Evolutionary conservation across 1,140 invertebrate species (phyloP), one percentile per base, ranked within the genome.

Genomic region (Drosophila cardini): DNA sequence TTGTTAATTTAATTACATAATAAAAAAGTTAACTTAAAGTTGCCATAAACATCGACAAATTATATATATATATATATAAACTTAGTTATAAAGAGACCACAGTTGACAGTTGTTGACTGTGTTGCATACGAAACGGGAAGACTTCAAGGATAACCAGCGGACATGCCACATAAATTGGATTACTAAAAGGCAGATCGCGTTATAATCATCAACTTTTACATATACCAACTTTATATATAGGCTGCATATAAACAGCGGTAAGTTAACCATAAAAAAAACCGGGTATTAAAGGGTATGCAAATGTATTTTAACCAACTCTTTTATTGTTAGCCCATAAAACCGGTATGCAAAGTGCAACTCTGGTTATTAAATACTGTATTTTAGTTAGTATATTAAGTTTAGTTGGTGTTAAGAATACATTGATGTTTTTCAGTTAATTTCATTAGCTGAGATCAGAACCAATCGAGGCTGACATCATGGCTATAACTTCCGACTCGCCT

Each of bases 141-240:
- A 87, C 72, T 74, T 79, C 83, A 87, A 87, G 83, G 83, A 87
- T 87, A 87, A 87, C 84, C 83, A 89, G 83, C 83, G 89, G 83
- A 83, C 76, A 87, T 87, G 83, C 80, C 83, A 89, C 83, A 87
- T 89, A 89, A 83, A 87, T 89, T 89, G 84, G 84, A 89, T 80
- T 87, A 87, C 71, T 89, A 69, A 86, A 56, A 80, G 50, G 52
- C 79, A 62, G 64, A 52, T 38, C 42, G 53, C 53, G 58, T 73
- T 69, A 77, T 38, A 73, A 26, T 72, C 72, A 65, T 57, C 61
- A 78, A 72, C 48, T 40, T 64, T 63, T 80, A 62, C 36, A 70
- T 16, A 79, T 63, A 60, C 75, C 21, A 5, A 48, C 34, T 40
- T 36, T 55, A 48, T 69, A 76, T 60, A 77, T 21, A 43, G 61